Conservation (phyloP, 2,797 vertebrate genomes). For the Pipistrellus pipistrellus region DNA sequence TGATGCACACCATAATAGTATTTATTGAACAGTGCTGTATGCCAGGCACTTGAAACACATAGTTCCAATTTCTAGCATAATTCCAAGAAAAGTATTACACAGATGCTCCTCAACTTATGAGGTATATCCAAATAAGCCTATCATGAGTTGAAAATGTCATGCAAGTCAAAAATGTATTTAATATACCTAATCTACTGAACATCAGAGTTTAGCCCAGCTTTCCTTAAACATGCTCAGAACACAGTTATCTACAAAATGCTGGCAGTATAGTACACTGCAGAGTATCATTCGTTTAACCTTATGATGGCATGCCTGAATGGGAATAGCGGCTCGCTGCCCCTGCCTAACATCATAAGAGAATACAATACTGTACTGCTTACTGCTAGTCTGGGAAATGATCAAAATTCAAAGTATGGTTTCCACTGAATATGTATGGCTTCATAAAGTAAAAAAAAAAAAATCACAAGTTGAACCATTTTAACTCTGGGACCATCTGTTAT, state of each 20-base stretch:
- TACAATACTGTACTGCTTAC: background rate
- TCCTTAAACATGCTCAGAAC: background rate
- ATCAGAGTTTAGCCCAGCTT: background rate
- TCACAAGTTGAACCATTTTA: background rate
- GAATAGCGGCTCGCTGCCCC: background rate
- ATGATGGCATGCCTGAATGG: background rate
- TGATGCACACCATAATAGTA: background rate
- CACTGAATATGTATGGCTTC: background rate
- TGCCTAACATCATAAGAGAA: background rate
- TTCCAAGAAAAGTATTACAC: background rate
- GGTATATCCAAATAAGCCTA: background rate
- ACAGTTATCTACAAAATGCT: background rate
- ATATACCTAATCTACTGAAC: background rate
- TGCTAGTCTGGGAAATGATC: background rate
- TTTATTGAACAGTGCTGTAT: background rate
- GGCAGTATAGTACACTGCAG: background rate
- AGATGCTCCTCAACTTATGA: background rate
- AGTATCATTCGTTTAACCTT: background rate
- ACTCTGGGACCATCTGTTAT: background rate
- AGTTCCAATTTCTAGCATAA: constrained; percentile 11
- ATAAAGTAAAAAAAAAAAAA: background rate
- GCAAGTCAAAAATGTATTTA: background rate
- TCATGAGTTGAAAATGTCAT: background rate
- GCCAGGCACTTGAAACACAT: background rate
- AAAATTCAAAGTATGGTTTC: background rate